Base-by-base conservation (phyloP, 1,140 invertebrate genomes). In the Oedothorax gibbosus region DNA sequence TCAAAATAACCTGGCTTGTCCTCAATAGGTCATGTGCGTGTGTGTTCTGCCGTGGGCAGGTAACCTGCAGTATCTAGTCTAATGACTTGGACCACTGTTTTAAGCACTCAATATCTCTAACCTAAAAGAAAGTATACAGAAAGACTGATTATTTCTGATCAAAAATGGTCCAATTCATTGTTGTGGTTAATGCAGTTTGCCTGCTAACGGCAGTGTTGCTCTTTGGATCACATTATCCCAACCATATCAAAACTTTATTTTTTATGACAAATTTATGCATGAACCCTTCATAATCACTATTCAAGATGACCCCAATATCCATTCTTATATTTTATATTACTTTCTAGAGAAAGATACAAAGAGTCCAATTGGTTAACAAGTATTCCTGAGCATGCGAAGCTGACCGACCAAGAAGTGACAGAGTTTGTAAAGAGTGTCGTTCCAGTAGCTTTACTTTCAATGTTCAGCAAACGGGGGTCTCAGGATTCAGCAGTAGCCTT, bases 371-470 rank as follows among this genome's bases (percentile, higher is more conserved):
- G 96, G 95, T 91, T 93, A 88, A 91, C 92, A 65, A 90, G 92
- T 83, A 91, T 94, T 62, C 94, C 95, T 3, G 92, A 94, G 11
- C 88, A 91, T 5, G 92, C 93, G 86, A 94, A 93, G 88, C 90
- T 98, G 11, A 95, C 94, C 0, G 95, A 98, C 71, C 91, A 92
- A 56, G 94, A 97, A 87, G 93, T 98, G 15, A 95, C 95, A 35
- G 91, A 92, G 76, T 98, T 98, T 90, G 96, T 98, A 0, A 92
- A 93, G 49, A 90, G 89, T 85, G 90, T 96, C 77, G 91, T 94
- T 72, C 93, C 94, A 49, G 91, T 94, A 14, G 92, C 94, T 1
- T 91, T 95, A 85, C 91, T 92, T 68, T 93, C 95, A 0, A 94
- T 98, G 89, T 97, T 96, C 90, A 94, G 93, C 69, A 94, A 95